Percentiles rank a stretch among this genome's conserved stretches.
Evolutionary conservation across 92 coral and sea anemone genomes (phyloP).

Genomic region (Heteractis magnifica): DNA sequence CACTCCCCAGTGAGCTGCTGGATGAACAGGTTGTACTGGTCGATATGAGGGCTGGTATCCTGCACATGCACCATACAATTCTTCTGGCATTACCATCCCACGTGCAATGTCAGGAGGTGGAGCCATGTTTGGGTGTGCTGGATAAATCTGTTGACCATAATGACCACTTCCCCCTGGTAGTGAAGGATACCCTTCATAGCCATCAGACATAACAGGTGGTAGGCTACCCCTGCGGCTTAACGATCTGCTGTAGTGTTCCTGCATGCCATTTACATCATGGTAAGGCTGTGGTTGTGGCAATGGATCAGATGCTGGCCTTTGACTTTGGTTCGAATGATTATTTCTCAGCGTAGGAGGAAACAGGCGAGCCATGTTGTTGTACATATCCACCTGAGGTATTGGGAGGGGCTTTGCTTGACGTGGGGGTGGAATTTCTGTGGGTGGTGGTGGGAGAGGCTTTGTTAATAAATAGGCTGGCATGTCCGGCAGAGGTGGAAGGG

Average conservation of each 20-base stretch:
- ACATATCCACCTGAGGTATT: conserved; percentile 70
- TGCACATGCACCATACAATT: conserved; percentile 13
- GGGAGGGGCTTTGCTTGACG: conserved; percentile 62
- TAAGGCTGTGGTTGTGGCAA: conserved; percentile 45
- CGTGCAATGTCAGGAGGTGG: conserved; percentile 57
- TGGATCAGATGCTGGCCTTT: conserved; percentile 73
- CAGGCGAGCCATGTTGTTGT: conserved; percentile 61
- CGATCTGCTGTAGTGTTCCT: conserved; percentile 46
- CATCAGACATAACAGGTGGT: conserved; percentile 45
- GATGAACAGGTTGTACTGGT: conserved; percentile 31
- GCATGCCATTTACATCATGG: conserved; percentile 45
- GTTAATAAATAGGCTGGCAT: conserved; percentile 56
- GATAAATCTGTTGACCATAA: conserved; percentile 37
- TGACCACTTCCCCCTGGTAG: conserved; percentile 29
- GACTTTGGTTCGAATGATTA: conserved; percentile 44
- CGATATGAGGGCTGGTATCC: conserved; percentile 27
- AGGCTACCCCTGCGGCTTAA: conserved; percentile 55
- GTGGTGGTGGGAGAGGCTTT: conserved; percentile 59
- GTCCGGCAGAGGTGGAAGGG: conserved; percentile 72
- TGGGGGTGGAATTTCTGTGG: conserved; percentile 31
- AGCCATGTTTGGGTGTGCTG: conserved; percentile 16
- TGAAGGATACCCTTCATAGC: conserved; percentile 36
- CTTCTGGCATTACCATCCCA: conserved; percentile 35
- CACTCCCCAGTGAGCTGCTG: conserved; percentile 57
- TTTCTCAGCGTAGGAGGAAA: conserved; percentile 79